These are phyloP conservation scores for Pandemis heparana DNA, from an alignment of 2,888 invertebrate genomes.

Conservation along the genomic window DNA sequence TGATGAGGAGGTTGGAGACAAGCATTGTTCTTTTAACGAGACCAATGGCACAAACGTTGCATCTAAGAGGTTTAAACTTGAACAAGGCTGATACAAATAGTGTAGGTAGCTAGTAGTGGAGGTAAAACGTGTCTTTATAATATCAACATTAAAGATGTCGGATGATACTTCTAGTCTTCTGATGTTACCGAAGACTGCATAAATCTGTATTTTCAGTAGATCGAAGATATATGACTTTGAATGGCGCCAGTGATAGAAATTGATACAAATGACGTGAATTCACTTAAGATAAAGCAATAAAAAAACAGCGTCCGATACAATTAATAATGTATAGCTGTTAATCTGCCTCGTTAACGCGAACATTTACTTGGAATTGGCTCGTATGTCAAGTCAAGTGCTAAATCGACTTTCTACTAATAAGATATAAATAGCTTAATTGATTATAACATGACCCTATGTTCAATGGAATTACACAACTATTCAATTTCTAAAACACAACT, in stretches of 20 bases:
- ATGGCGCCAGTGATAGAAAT: background rate
- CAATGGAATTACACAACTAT: slow-evolving; percentile 57
- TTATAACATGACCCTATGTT: slow-evolving; percentile 59
- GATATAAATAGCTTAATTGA: slow-evolving; percentile 54
- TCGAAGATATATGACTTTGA: background rate
- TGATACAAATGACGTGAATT: slow-evolving; percentile 30
- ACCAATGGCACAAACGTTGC: slow-evolving; percentile 23
- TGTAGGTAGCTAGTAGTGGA: background rate
- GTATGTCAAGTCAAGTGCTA: slow-evolving; percentile 60
- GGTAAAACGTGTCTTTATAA: background rate
- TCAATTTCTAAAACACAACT: slow-evolving; percentile 58
- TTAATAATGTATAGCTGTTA: slow-evolving; percentile 28
- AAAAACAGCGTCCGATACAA: slow-evolving; percentile 28
- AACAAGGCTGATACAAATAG: background rate
- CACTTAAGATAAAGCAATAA: slow-evolving; percentile 35
- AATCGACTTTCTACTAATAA: slow-evolving; percentile 64
- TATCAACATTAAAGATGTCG: no score
- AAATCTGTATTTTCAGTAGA: background rate
- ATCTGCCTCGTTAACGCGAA: slow-evolving; percentile 32
- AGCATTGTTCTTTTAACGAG: slow-evolving; percentile 63
- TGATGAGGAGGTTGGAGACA: slow-evolving; percentile 73
- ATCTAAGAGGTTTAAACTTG: background rate
- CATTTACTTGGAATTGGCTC: slow-evolving; percentile 52
- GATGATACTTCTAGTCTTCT: no score
- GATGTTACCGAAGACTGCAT: no score